phyloP scores from a whole-genome alignment of 1,140 invertebrate species.

The Acromyrmex echinatior region DNA sequence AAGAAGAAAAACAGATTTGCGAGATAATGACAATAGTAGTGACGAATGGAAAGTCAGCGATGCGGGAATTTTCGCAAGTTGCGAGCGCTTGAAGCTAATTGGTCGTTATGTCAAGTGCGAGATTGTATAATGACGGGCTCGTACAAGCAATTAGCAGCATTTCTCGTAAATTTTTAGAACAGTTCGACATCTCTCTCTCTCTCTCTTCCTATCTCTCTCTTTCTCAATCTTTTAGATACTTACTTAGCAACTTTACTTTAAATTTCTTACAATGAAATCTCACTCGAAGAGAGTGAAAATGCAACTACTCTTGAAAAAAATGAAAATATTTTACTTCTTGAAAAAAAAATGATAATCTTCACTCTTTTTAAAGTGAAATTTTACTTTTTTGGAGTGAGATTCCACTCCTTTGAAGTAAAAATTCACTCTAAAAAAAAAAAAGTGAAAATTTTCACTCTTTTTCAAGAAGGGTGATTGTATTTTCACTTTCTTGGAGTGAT shows the following conservation, averaged over 20 bases:
- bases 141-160: constrained; percentile 9
- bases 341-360: no score
- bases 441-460: no score
- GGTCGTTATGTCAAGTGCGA: neutral
- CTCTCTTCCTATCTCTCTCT: neutral
- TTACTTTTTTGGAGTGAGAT: no score
- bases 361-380: no score
- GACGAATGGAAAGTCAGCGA: neutral
- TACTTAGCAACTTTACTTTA: neutral
- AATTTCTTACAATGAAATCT: no score
- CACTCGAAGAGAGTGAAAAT: no score
- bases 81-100: neutral
- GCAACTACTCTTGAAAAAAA: no score
- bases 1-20: constrained; percentile 13
- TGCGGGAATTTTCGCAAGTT: constrained; percentile 7
- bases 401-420: no score
- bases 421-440: no score
- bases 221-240: neutral
- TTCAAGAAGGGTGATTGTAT: no score
- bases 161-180: neutral
- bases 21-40: constrained; percentile 23
- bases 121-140: constrained; percentile 31
- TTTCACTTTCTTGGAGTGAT: no score
- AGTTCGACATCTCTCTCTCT: neutral
- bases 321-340: no score